Evolutionary conservation across 2,888 invertebrate species (phyloP).

Genomic region (Eupeodes latifasciatus): DNA sequence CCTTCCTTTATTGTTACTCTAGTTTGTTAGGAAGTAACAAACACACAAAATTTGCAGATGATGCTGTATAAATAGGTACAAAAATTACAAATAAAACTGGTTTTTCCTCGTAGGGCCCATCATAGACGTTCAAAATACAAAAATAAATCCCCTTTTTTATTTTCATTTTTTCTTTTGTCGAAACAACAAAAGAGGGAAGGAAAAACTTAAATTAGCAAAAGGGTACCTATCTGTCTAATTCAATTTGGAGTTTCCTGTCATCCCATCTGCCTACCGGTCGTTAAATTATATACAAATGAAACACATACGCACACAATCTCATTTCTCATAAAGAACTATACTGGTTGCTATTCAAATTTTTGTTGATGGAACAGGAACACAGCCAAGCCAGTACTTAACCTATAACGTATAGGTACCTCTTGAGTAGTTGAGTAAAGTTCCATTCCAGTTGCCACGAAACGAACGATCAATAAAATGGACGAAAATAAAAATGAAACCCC

Average conservation of each 20-base stretch:
- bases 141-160: conserved; percentile 48
- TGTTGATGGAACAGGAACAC: conserved; percentile 51
- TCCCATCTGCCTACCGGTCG: conserved; percentile 70
- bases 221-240: conserved; percentile 69
- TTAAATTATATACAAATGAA: conserved; percentile 45
- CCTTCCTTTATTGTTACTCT: conserved; percentile 45
- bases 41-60: conserved; percentile 29
- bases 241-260: conserved; percentile 75
- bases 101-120: conserved; percentile 57
- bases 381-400: not conserved
- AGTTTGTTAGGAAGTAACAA: conserved; percentile 21
- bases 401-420: not conserved
- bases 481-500: conserved; percentile 63
- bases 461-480: conserved; percentile 72
- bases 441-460: conserved; percentile 25
- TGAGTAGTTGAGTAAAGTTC: not conserved
- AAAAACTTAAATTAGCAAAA: conserved; percentile 75
- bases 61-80: not conserved
- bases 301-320: conserved; percentile 28
- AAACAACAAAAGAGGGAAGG: conserved; percentile 41
- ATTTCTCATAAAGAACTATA: not conserved
- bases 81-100: conserved; percentile 44
- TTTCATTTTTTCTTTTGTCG: not conserved
- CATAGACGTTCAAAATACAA: conserved; percentile 10
- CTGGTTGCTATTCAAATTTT: conserved; percentile 49